Evolutionary conservation across 2,888 invertebrate genomes (phyloP).

Genomic region (Zootermopsis nevadensis): DNA sequence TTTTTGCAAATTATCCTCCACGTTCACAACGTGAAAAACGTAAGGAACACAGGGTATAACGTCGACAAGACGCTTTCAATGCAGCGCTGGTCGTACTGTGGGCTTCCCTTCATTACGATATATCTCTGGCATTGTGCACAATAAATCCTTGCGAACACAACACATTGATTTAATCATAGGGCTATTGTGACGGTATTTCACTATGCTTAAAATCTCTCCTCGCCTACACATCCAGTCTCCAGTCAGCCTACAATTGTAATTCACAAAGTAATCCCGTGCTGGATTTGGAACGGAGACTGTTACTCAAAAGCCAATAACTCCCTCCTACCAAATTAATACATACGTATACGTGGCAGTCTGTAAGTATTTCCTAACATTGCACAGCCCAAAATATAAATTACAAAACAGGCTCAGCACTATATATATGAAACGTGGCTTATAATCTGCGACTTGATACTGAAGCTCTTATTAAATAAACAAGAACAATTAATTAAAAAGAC

Average conservation of each 20-base stretch:
- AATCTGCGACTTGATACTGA: too few species aligned
- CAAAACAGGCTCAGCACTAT: neutral
- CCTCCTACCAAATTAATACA: neutral
- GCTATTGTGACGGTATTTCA: neutral
- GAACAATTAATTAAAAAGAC: too few species aligned
- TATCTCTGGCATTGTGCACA: neutral
- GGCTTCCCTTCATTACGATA: neutral
- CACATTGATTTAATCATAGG: slow-evolving; percentile 29
- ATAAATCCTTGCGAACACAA: slow-evolving; percentile 22
- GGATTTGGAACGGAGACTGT: neutral
- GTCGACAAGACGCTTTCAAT: neutral
- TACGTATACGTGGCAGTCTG: neutral
- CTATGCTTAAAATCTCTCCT: neutral
- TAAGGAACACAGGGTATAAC: neutral
- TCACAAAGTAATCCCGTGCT: slow-evolving; percentile 26
- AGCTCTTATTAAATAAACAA: too few species aligned
- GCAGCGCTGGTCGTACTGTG: neutral
- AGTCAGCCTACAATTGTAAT: slow-evolving; percentile 23
- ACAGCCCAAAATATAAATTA: neutral
- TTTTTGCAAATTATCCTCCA: neutral
- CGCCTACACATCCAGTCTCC: neutral
- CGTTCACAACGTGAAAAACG: neutral
- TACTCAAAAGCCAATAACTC: slow-evolving; percentile 20
- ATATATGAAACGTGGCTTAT: too few species aligned
- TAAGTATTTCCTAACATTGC: neutral